phyloP scores from a whole-genome alignment of 2,888 invertebrate genomes.

The Silvanus unidentatus region DNA sequence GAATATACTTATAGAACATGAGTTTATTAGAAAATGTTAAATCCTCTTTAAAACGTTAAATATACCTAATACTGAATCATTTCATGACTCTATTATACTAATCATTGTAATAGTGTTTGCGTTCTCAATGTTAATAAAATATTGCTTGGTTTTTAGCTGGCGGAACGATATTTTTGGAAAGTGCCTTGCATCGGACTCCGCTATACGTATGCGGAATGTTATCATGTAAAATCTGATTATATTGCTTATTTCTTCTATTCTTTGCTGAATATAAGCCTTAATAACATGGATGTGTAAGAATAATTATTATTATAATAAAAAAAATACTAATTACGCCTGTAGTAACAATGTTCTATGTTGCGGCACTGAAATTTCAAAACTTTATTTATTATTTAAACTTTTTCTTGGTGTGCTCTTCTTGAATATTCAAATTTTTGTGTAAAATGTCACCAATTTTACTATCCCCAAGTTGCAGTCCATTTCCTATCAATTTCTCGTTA shows the following conservation, averaged over 20 bases:
- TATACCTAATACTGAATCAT: background rate
- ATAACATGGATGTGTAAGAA: too few relatives aligned
- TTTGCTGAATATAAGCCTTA: slow-evolving; percentile 2
- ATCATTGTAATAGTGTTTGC: slow-evolving; percentile 15
- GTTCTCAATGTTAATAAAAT: slow-evolving; percentile 18
- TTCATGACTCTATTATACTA: slow-evolving; percentile 18
- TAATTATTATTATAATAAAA: background rate
- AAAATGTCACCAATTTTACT: too few relatives aligned
- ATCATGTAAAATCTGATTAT: slow-evolving; percentile 12
- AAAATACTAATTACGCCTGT: background rate
- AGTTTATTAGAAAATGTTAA: too few relatives aligned
- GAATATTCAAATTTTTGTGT: too few relatives aligned
- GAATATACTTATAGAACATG: too few relatives aligned
- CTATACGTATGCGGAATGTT: slow-evolving; percentile 12
- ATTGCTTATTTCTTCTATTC: slow-evolving; percentile 9
- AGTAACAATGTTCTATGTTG: background rate
- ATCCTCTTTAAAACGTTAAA: too few relatives aligned
- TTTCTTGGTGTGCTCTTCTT: too few relatives aligned
- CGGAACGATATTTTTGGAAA: slow-evolving; percentile 28
- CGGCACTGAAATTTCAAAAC: too few relatives aligned
- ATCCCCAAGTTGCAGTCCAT: too few relatives aligned
- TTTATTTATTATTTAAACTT: too few relatives aligned
- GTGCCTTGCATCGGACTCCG: slow-evolving; percentile 14
- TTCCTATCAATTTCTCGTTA: background rate
- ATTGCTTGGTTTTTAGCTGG: slow-evolving; percentile 14